Conservation (phyloP, 2,113 vertebrate species). For the Tachysurus vachellii region DNA sequence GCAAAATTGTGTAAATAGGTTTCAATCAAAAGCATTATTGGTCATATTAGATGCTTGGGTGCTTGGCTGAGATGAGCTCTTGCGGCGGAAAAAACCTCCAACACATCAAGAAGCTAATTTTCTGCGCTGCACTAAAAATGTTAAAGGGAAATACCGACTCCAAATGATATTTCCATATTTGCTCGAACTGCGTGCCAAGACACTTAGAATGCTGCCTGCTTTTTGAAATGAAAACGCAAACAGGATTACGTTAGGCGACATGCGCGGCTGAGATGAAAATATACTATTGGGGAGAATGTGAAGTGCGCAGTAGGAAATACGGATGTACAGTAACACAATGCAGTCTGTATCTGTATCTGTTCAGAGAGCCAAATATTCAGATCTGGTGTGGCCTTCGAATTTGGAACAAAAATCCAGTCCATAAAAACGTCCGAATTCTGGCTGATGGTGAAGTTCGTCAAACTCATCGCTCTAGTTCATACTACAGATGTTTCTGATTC, state of each 20-base stretch:
- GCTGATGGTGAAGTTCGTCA: not conserved
- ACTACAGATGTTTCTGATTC: not conserved
- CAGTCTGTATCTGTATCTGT: not conserved
- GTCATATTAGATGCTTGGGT: constrained; percentile 41
- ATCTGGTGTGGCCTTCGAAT: not conserved
- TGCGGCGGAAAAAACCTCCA: constrained; percentile 27
- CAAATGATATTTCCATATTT: not conserved
- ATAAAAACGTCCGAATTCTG: not conserved
- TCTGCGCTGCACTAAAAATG: not conserved
- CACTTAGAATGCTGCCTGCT: not conserved
- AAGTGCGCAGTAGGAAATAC: not conserved
- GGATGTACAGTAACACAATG: not conserved
- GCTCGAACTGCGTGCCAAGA: not conserved
- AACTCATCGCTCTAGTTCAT: not conserved
- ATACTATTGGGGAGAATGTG: not conserved
- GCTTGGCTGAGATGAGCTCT: constrained; percentile 38
- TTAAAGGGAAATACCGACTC: not conserved
- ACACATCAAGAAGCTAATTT: constrained; percentile 20
- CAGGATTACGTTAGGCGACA: not conserved
- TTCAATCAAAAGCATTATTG: constrained; percentile 53
- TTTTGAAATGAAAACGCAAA: not conserved
- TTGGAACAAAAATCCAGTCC: not conserved
- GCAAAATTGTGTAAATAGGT: constrained; percentile 49
- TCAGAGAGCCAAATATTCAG: not conserved
- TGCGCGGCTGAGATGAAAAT: not conserved